phyloP scores from a whole-genome alignment of 2,888 invertebrate genomes.

The Camptogramma bilineatum region DNA sequence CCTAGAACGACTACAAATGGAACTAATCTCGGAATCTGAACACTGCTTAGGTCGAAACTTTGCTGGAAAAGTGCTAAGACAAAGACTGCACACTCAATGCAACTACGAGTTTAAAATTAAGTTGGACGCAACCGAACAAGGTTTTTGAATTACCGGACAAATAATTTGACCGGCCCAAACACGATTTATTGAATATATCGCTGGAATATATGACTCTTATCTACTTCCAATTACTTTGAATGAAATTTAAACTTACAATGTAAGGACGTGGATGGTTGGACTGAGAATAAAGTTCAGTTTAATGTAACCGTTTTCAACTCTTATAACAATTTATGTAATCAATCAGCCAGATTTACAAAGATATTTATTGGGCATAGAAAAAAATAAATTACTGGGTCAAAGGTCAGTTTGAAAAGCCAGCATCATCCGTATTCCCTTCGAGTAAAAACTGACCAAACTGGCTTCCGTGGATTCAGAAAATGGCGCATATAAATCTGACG shows the following conservation, averaged over 20 bases:
- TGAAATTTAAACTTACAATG: slow-evolving; percentile 65
- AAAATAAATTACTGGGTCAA: slow-evolving; percentile 44
- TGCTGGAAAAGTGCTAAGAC: slow-evolving; percentile 54
- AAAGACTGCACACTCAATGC: slow-evolving; percentile 59
- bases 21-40: slow-evolving; percentile 69
- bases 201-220: slow-evolving; percentile 62
- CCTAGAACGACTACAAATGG: slow-evolving; percentile 65
- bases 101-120: slow-evolving; percentile 60
- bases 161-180: slow-evolving; percentile 50
- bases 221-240: slow-evolving; percentile 69
- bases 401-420: slow-evolving; percentile 37
- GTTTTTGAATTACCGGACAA: slow-evolving; percentile 59
- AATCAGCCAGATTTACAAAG: slow-evolving; percentile 59
- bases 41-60: slow-evolving; percentile 65
- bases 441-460: slow-evolving; percentile 40
- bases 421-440: slow-evolving; percentile 36
- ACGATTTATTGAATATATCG: slow-evolving; percentile 63
- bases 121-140: slow-evolving; percentile 54
- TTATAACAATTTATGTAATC: slow-evolving; percentile 59
- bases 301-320: slow-evolving; percentile 65
- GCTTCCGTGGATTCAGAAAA: slow-evolving; percentile 45
- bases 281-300: slow-evolving; percentile 55
- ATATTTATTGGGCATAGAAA: slow-evolving; percentile 58
- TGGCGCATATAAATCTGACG: slow-evolving; percentile 63
- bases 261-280: slow-evolving; percentile 54